Conservation (phyloP, 2,888 invertebrate genomes). For the Endotricha flammealis region DNA sequence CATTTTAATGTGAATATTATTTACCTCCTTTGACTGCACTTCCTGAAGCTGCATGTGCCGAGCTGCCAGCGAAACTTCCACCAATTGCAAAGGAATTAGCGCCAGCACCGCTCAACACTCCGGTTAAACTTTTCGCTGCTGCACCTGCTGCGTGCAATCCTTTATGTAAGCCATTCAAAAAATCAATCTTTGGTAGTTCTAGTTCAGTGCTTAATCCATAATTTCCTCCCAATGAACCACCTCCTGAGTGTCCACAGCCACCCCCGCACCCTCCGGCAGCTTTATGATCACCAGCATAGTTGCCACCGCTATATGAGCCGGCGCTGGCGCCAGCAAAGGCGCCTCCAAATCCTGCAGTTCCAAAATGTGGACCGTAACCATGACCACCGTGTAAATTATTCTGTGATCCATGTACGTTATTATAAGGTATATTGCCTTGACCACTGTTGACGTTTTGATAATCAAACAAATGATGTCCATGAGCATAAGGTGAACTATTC, state of each 20-base stretch:
- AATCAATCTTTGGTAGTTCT: conserved; percentile 19
- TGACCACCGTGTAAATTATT: conserved; percentile 16
- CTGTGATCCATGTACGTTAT: too few relatives aligned
- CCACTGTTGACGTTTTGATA: too few relatives aligned
- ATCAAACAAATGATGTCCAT: too few relatives aligned
- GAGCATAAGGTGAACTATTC: too few relatives aligned
- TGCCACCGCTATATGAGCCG: conserved; percentile 22
- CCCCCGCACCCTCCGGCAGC: conserved; percentile 34
- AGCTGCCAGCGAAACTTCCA: conserved; percentile 52
- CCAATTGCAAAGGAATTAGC: conserved; percentile 25
- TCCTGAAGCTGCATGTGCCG: conserved; percentile 54
- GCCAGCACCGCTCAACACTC: conserved; percentile 23
- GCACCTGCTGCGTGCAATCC: conserved; percentile 27
- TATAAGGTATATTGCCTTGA: neutral
- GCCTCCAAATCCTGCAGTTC: conserved; percentile 28
- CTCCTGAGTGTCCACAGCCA: conserved; percentile 33
- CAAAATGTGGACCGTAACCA: conserved; percentile 36
- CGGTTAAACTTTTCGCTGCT: conserved; percentile 22
- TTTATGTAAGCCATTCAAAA: conserved; percentile 20
- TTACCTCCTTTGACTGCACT: conserved; percentile 57
- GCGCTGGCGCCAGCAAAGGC: conserved; percentile 25
- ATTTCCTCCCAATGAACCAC: conserved; percentile 23
- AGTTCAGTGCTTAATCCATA: conserved; percentile 17
- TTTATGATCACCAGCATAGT: conserved; percentile 20
- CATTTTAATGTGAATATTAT: too few relatives aligned